Evolutionary conservation across 1,140 invertebrate species (phyloP).

Genomic region (Drosophila suzukii): DNA sequence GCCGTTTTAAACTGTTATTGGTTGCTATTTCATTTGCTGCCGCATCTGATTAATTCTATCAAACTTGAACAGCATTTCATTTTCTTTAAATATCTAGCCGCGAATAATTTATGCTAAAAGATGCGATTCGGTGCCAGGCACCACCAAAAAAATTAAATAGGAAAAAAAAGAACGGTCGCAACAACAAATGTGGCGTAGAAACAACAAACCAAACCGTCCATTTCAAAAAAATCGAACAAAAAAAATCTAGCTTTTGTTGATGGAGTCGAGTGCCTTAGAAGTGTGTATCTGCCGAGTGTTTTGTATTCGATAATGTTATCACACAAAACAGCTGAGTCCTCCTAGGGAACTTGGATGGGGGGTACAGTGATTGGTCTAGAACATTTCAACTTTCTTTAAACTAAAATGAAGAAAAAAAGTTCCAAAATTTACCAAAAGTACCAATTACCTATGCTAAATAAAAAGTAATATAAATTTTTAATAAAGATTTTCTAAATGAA

Average conservation of each 20-base stretch:
- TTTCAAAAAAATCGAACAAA: slow-evolving; percentile 49
- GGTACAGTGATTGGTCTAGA: slow-evolving; percentile 3
- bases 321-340: slow-evolving; percentile 43
- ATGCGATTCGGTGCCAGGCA: slow-evolving; percentile 74
- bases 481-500: not conserved
- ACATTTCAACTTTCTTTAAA: no score
- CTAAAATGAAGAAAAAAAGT: not conserved
- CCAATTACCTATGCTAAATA: not conserved
- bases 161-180: slow-evolving; percentile 44
- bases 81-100: slow-evolving; percentile 70
- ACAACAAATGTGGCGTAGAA: slow-evolving; percentile 63
- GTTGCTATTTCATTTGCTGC: slow-evolving; percentile 34
- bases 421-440: not conserved
- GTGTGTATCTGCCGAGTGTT: slow-evolving; percentile 34
- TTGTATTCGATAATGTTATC: slow-evolving; percentile 62
- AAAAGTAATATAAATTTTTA: not conserved
- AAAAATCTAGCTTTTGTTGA: slow-evolving; percentile 30
- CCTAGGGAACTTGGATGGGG: not conserved
- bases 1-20: slow-evolving; percentile 54
- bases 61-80: slow-evolving; percentile 70
- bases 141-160: slow-evolving; percentile 49
- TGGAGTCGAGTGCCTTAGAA: slow-evolving; percentile 38
- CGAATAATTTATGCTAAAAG: slow-evolving; percentile 79
- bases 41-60: slow-evolving; percentile 67
- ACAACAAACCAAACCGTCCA: slow-evolving; percentile 54